Conservation (phyloP, 1,140 invertebrate species). For the Gonioctena quinquepunctata region DNA sequence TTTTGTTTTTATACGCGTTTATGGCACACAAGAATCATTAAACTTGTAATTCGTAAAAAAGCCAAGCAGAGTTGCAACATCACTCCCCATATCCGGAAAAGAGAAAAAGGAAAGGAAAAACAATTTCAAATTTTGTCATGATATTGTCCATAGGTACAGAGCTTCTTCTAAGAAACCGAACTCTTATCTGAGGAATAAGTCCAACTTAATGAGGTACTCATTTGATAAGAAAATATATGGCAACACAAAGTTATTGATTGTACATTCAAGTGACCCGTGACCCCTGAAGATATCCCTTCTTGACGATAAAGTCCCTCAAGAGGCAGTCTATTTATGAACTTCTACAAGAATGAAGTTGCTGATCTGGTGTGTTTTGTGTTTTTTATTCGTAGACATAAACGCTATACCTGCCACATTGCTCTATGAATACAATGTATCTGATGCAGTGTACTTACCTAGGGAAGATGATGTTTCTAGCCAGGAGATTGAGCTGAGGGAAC, state of each 20-base stretch:
- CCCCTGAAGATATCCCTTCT: slow-evolving; percentile 5
- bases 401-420: slow-evolving; percentile 34
- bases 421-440: slow-evolving; percentile 38
- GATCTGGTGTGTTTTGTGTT: slow-evolving; percentile 29
- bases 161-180: neutral
- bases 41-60: too few species aligned
- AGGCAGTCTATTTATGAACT: neutral
- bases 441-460: slow-evolving; percentile 47
- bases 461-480: slow-evolving; percentile 58
- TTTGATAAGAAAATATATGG: neutral
- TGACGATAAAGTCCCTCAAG: neutral
- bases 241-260: neutral
- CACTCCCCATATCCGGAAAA: too few species aligned
- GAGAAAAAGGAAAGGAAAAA: too few species aligned
- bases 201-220: neutral
- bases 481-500: slow-evolving; percentile 57
- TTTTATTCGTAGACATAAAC: slow-evolving; percentile 19
- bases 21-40: too few species aligned
- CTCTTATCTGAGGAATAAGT: neutral
- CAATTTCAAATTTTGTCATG: too few species aligned
- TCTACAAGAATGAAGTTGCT: slow-evolving; percentile 32
- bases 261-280: slow-evolving; percentile 9
- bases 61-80: too few species aligned
- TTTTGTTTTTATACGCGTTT: too few species aligned
- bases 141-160: neutral